Conservation (phyloP, 2,113 vertebrate genomes). For the Clarias macrocephalus region DNA sequence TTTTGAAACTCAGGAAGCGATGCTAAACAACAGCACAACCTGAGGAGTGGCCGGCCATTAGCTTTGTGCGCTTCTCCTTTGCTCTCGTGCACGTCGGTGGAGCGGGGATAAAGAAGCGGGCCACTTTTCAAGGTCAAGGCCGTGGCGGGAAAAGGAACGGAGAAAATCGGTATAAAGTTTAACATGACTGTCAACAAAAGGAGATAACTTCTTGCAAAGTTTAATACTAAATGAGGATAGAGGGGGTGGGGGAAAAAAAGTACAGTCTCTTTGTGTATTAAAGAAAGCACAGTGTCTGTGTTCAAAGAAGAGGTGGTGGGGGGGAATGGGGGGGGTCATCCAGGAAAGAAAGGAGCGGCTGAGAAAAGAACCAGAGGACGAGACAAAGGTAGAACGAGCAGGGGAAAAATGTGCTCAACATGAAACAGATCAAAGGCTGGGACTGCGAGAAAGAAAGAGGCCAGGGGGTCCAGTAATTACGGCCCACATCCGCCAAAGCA, state of each 20-base stretch:
- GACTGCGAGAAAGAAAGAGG: slow-evolving; percentile 82
- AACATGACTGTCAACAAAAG: slow-evolving; percentile 55
- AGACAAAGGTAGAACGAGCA: slow-evolving; percentile 84
- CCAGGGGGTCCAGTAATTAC: slow-evolving; percentile 97
- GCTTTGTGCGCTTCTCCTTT: slow-evolving; percentile 48
- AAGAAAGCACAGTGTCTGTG: slow-evolving; percentile 80
- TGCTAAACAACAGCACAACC: slow-evolving; percentile 29
- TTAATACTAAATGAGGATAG: slow-evolving; percentile 57
- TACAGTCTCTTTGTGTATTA: slow-evolving; percentile 65
- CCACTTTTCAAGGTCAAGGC: slow-evolving; percentile 44
- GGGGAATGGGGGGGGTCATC: slow-evolving; percentile 53
- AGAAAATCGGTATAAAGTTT: slow-evolving; percentile 57
- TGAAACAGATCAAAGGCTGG: slow-evolving; percentile 90
- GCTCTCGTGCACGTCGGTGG: slow-evolving; percentile 11
- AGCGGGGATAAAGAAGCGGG: not conserved
- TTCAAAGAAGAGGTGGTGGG: slow-evolving; percentile 72
- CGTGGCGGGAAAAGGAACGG: not conserved
- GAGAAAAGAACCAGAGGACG: slow-evolving; percentile 57
- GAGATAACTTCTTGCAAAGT: slow-evolving; percentile 39
- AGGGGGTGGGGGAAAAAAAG: slow-evolving; percentile 43
- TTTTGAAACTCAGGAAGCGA: slow-evolving; percentile 25
- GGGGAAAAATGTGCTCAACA: slow-evolving; percentile 82
- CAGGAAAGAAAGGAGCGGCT: slow-evolving; percentile 53
- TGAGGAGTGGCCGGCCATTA: slow-evolving; percentile 49
- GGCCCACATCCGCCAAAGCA: slow-evolving; percentile 87